A percentile compares a stretch with the other conserved stretches of the same genome.
Conservation (phyloP, 2,888 invertebrate genomes). For the Nomada flava region DNA sequence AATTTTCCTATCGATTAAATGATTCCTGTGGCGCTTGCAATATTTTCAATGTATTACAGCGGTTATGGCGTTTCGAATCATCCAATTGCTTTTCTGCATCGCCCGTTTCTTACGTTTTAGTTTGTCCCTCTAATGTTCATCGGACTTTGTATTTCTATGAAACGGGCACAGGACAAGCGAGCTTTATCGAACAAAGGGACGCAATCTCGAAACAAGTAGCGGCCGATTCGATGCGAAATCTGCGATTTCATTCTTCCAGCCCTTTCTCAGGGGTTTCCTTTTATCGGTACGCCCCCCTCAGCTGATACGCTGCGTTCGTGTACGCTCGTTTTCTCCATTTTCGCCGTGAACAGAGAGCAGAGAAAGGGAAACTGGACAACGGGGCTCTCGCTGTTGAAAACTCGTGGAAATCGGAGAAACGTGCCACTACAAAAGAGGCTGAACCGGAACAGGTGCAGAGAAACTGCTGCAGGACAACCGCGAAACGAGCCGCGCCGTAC, state of each 20-base stretch:
- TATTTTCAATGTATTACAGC: too few species aligned
- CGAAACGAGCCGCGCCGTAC: conserved; percentile 6
- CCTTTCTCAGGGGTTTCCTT: conserved; percentile 16
- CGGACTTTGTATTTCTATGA: neutral
- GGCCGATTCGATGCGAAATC: neutral
- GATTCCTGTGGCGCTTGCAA: too few species aligned
- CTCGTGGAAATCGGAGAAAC: conserved; percentile 36
- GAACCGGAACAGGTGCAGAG: conserved; percentile 32
- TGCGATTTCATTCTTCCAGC: conserved; percentile 28
- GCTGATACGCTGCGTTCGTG: conserved; percentile 1
- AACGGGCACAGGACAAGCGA: neutral
- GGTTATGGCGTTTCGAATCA: too few species aligned
- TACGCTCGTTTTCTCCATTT: conserved; percentile 9
- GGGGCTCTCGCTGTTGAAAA: conserved; percentile 18
- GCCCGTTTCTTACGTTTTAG: too few species aligned
- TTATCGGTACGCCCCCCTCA: neutral
- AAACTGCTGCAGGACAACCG: neutral
- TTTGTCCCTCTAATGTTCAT: too few species aligned
- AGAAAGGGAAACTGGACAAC: conserved; percentile 22
- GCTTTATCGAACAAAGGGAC: neutral
- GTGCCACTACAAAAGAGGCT: conserved; percentile 22
- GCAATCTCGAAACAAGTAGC: neutral
- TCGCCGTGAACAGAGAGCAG: neutral
- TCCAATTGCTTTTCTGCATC: too few species aligned
- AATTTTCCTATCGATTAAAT: too few species aligned